Base-by-base conservation (phyloP, 2,797 vertebrate species). In the Cheirogaleus major region DNA sequence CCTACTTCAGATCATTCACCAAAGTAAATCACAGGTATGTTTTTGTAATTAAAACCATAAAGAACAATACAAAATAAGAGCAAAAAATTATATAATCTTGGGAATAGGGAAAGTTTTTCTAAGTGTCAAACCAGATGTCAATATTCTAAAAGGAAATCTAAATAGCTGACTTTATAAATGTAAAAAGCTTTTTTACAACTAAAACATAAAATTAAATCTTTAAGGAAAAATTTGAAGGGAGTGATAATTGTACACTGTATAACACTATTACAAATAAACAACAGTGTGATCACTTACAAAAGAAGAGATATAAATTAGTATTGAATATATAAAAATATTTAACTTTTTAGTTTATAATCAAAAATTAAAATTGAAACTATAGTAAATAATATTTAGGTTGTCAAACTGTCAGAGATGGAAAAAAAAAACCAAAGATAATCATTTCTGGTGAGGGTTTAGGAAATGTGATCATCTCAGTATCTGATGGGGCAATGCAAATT, bases 401-500 rank as follows among this genome's bases (percentile, higher is more conserved):
- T 72, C 65, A 83, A 79, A 61, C 61, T 90, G 72, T 95, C 73
- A 85, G 91, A 95, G 63, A 75, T 84, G 23, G 23, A 59, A 41
- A 75, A 91, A 87, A 90, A 52, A 69, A 63, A 32, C 57, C 57
- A 59, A 11, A 59, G 57, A 27, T 75, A n/a, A 90, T 82, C 30
- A 67, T 84, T 93, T 79, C 76, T 93, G 52, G 8, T 88, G 72
- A 92, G 12, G 23, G 11, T 65, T 92, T 85, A 85, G 18, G 63
- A 30, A 84, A 80, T 87, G 61, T 73, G 90, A 90, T 92, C 83
- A 67, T 85, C 18, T 95, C 18, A 35, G 17, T 79, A 81, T 90
- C 84, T 90, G 61, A 95, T 55, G 61, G 55, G 63, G 4, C 23
- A 80, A 70, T 93, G 67, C 59, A 96, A 95, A 96, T 69, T 81